Percentiles rank a stretch among this genome's conserved stretches.
These are phyloP conservation scores for Pteria penguin DNA, from an alignment of 2,888 invertebrate species.

Conservation along the genomic window DNA sequence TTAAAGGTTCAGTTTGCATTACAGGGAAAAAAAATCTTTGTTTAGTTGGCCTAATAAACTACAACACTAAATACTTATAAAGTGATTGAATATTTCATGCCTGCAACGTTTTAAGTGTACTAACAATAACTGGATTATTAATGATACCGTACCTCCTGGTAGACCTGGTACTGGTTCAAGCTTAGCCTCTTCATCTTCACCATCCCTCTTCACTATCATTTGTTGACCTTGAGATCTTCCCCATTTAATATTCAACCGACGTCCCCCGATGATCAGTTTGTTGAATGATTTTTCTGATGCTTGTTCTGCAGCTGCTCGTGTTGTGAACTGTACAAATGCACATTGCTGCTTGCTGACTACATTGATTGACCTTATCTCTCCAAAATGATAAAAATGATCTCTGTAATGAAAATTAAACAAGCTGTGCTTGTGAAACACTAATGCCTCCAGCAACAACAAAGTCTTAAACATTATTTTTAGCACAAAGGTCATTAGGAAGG, in stretches of 20 bases:
- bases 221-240: slow-evolving; percentile 92
- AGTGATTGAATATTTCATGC: too few species aligned
- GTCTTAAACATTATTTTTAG: too few species aligned
- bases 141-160: slow-evolving; percentile 83
- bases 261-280: slow-evolving; percentile 87
- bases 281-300: slow-evolving; percentile 91
- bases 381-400: slow-evolving; percentile 99
- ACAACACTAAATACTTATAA: too few species aligned
- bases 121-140: too few species aligned
- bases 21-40: too few species aligned
- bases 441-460: too few species aligned
- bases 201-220: slow-evolving; percentile 62
- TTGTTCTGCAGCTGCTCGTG: slow-evolving; percentile 92
- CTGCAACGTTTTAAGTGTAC: too few species aligned
- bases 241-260: slow-evolving; percentile 98
- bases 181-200: slow-evolving; percentile 63
- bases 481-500: too few species aligned
- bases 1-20: too few species aligned
- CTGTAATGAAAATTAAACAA: slow-evolving; percentile 81
- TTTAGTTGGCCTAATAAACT: too few species aligned
- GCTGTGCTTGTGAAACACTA: too few species aligned
- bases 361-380: slow-evolving; percentile 96
- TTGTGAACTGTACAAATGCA: slow-evolving; percentile 97
- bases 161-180: slow-evolving; percentile 89
- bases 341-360: slow-evolving; percentile 94